phyloP scores from a whole-genome alignment of 2,888 invertebrate species.

The Folsomia manolachei region DNA sequence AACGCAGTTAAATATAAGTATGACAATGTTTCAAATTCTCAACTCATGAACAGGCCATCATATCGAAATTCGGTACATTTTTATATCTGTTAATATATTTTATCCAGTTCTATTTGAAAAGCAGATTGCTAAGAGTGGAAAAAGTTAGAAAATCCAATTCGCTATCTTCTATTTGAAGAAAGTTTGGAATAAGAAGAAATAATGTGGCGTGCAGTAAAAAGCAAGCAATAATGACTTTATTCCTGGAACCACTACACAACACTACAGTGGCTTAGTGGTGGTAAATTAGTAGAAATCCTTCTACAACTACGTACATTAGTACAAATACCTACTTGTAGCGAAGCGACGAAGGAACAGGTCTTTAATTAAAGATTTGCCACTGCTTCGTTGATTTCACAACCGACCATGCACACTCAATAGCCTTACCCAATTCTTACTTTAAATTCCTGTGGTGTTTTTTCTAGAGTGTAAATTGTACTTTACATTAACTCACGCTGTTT shows the following conservation, averaged over 20 bases:
- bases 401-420: background rate
- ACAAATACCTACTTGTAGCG: background rate
- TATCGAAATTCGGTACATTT: too few species aligned
- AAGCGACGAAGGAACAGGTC: background rate
- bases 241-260: too few species aligned
- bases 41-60: too few species aligned
- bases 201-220: background rate
- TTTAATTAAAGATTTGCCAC: slow-evolving; percentile 5
- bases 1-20: too few species aligned
- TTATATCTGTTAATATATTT: too few species aligned
- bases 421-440: too few species aligned
- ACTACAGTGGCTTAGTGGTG: background rate
- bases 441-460: slow-evolving; percentile 11
- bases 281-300: background rate
- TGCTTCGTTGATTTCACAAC: background rate
- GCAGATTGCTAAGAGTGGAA: too few species aligned
- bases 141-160: background rate
- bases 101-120: too few species aligned
- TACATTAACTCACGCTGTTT: slow-evolving; percentile 12
- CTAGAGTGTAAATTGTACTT: slow-evolving; percentile 11
- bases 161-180: too few species aligned
- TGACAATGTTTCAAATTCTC: too few species aligned
- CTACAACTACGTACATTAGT: too few species aligned
- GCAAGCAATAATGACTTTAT: background rate
- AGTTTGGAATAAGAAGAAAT: background rate